A percentile compares a stretch with the other conserved stretches of the same genome.
phyloP scores from a whole-genome alignment of 2,888 invertebrate species.

The Peribatodes rhomboidaria region DNA sequence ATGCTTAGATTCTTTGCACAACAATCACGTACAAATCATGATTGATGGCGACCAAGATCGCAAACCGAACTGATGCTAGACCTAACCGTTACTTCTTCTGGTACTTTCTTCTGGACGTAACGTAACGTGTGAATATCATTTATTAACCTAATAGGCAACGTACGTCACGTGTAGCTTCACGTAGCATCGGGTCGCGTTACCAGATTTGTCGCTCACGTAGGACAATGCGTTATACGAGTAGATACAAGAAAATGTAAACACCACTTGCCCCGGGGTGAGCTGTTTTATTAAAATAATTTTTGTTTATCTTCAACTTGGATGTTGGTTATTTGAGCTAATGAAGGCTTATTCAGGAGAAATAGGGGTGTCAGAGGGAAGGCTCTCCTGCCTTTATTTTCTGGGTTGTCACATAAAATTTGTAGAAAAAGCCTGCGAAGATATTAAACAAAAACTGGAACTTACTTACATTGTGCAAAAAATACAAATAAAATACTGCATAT shows the following conservation, averaged over 20 bases:
- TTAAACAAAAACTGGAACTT: too few species aligned
- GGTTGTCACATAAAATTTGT: background rate
- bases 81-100: too few species aligned
- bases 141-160: too few species aligned
- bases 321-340: constrained; percentile 24
- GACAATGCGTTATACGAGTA: constrained; percentile 5
- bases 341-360: constrained; percentile 13
- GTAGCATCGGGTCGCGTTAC: background rate
- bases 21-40: background rate
- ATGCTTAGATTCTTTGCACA: background rate
- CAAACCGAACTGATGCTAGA: too few species aligned
- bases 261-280: constrained; percentile 17
- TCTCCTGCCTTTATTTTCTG: background rate
- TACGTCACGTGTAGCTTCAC: background rate
- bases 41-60: background rate
- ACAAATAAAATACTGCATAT: too few species aligned
- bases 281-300: constrained; percentile 32
- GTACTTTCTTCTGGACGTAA: too few species aligned
- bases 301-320: constrained; percentile 25
- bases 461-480: too few species aligned
- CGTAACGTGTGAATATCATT: too few species aligned
- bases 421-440: too few species aligned
- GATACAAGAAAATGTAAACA: constrained; percentile 23
- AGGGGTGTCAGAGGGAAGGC: constrained; percentile 5
- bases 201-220: background rate